Conservation (phyloP, 2,113 vertebrate genomes). For the Hymenochirus boettgeri region DNA sequence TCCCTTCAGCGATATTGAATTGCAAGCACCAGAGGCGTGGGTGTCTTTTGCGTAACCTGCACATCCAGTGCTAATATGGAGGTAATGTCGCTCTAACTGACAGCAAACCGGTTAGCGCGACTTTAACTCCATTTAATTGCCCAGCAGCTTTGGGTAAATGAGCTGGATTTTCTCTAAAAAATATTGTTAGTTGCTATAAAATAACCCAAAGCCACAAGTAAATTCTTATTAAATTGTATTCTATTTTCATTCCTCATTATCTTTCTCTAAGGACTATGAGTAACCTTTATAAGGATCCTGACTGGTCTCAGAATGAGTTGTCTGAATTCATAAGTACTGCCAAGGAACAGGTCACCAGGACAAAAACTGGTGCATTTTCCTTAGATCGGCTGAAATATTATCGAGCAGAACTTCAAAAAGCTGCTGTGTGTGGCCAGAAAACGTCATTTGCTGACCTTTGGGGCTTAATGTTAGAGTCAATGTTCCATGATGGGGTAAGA, state of each 20-base stretch:
- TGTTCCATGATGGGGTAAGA: constrained; percentile 27
- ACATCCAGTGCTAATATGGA: no score
- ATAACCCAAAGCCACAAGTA: no score
- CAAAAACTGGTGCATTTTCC: constrained; percentile 57
- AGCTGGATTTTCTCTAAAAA: no score
- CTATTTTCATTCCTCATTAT: no score
- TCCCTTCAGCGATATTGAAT: no score
- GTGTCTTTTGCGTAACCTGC: no score
- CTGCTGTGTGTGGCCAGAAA: constrained; percentile 51
- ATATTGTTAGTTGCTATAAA: no score
- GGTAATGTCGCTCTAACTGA: no score
- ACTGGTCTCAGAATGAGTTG: constrained; percentile 72
- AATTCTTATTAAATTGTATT: background rate
- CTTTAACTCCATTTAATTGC: no score
- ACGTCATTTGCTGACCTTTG: constrained; percentile 62
- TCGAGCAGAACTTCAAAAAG: constrained; percentile 49
- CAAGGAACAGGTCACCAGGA: constrained; percentile 57
- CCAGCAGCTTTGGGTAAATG: no score
- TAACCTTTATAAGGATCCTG: constrained; percentile 62
- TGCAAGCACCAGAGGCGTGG: no score
- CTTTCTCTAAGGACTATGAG: constrained; percentile 79
- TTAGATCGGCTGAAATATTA: constrained; percentile 53
- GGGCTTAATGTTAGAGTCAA: constrained; percentile 61
- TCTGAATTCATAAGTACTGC: constrained; percentile 43
- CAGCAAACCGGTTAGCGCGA: no score